Percentiles rank a stretch among this genome's conserved stretches.
Evolutionary conservation across 2,113 vertebrate species (phyloP).

Genomic region (Forbesichthys papilliferus): DNA sequence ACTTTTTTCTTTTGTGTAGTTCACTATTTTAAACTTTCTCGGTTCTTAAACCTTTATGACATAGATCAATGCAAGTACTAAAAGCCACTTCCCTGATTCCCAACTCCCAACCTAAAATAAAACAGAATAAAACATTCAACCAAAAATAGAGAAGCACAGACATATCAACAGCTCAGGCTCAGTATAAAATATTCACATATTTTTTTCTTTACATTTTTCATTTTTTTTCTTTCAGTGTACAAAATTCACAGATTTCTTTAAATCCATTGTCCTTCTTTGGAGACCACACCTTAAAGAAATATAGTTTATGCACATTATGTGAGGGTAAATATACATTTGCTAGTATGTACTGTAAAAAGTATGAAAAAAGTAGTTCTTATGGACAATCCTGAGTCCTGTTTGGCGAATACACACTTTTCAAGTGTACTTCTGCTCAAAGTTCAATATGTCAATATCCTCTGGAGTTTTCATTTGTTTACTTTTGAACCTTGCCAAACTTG

Average conservation of each 20-base stretch:
- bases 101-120: slow-evolving; percentile 18
- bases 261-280: slow-evolving; percentile 68
- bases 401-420: slow-evolving; percentile 31
- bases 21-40: slow-evolving; percentile 69
- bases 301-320: slow-evolving; percentile 24
- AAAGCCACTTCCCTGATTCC: slow-evolving; percentile 42
- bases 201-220: slow-evolving; percentile 25
- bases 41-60: slow-evolving; percentile 69
- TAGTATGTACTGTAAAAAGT: not conserved
- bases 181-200: slow-evolving; percentile 75
- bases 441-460: no score
- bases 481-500: no score
- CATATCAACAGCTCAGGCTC: slow-evolving; percentile 73
- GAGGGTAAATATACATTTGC: slow-evolving; percentile 23
- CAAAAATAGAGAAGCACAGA: slow-evolving; percentile 58
- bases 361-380: slow-evolving; percentile 24
- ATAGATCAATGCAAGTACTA: slow-evolving; percentile 59
- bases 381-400: slow-evolving; percentile 32
- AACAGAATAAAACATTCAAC: slow-evolving; percentile 44
- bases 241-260: slow-evolving; percentile 79
- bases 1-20: slow-evolving; percentile 70
- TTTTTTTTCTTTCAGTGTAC: slow-evolving; percentile 69
- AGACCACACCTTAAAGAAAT: slow-evolving; percentile 52
- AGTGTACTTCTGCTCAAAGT: slow-evolving; percentile 67
- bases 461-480: no score